These are phyloP conservation scores for Galemys pyrenaicus DNA, from an alignment of 2,113 vertebrate genomes.

Conservation along the genomic window DNA sequence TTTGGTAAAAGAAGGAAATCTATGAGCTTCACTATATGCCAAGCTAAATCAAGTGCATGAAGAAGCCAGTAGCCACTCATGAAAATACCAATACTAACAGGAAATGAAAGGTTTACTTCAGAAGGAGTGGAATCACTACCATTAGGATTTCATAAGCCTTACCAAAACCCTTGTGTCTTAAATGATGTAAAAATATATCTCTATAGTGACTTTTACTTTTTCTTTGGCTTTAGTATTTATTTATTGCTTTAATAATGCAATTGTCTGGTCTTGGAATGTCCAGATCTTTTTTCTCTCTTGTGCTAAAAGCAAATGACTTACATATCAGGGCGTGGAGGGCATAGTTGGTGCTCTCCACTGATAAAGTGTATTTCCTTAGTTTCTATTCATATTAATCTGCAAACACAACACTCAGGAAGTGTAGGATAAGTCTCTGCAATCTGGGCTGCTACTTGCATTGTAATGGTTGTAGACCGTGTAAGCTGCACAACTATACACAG, in stretches of 20 bases:
- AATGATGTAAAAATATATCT: conserved; percentile 1
- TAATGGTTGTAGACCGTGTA: not conserved
- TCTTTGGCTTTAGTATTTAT: conserved; percentile 20
- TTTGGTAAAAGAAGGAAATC: conserved; percentile 60
- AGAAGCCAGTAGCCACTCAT: not conserved
- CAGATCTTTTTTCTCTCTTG: not conserved
- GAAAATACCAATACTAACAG: not conserved
- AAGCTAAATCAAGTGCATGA: conserved; percentile 43
- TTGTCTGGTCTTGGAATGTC: not conserved
- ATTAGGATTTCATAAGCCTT: not conserved
- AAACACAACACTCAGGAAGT: conserved; percentile 6
- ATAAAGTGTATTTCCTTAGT: not conserved
- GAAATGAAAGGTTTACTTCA: not conserved
- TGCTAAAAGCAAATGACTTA: conserved; percentile 22
- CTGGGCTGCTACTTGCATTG: not conserved
- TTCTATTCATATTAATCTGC: not conserved
- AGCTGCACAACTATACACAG: not conserved
- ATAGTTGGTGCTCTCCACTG: not conserved
- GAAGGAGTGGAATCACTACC: not conserved
- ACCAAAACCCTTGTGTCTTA: not conserved
- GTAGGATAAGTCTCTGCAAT: not conserved
- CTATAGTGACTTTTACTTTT: not conserved
- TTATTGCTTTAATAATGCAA: conserved; percentile 51
- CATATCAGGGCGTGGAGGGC: not conserved
- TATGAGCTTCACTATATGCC: conserved; percentile 36